These are phyloP conservation scores for Hirundichthys speculiger DNA, from an alignment of 2,113 vertebrate genomes.

Conservation along the genomic window DNA sequence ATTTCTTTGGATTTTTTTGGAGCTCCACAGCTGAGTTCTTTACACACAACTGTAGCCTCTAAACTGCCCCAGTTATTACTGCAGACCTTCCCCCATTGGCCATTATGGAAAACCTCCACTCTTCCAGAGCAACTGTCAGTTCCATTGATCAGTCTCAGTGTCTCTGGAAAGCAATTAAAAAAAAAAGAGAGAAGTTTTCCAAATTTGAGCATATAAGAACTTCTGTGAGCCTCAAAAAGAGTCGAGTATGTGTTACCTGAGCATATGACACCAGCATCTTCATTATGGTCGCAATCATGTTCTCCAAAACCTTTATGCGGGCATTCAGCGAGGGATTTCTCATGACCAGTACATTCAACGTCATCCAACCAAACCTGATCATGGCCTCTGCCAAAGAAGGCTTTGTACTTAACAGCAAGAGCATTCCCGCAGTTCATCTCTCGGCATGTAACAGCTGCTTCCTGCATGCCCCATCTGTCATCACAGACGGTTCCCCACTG, in stretches of 20 bases:
- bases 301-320: constrained; percentile 62
- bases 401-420: constrained; percentile 44
- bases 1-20: constrained; percentile 5
- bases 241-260: constrained; percentile 50
- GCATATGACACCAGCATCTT: constrained; percentile 69
- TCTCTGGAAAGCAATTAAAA: constrained; percentile 47
- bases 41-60: constrained; percentile 56
- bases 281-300: constrained; percentile 67
- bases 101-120: constrained; percentile 56
- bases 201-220: background rate
- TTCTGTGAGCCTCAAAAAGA: background rate
- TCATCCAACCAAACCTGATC: constrained; percentile 68
- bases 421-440: constrained; percentile 65
- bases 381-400: constrained; percentile 55
- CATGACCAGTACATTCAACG: constrained; percentile 60
- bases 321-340: constrained; percentile 63
- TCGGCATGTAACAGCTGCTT: constrained; percentile 57
- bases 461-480: constrained; percentile 69
- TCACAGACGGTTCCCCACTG: constrained; percentile 74
- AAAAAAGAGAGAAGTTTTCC: no score
- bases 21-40: constrained; percentile 64
- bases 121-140: constrained; percentile 67
- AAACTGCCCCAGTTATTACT: constrained; percentile 41
- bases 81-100: constrained; percentile 65
- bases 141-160: constrained; percentile 60